Base-by-base conservation (phyloP, 2,113 vertebrate genomes). In the Riparia riparia region DNA sequence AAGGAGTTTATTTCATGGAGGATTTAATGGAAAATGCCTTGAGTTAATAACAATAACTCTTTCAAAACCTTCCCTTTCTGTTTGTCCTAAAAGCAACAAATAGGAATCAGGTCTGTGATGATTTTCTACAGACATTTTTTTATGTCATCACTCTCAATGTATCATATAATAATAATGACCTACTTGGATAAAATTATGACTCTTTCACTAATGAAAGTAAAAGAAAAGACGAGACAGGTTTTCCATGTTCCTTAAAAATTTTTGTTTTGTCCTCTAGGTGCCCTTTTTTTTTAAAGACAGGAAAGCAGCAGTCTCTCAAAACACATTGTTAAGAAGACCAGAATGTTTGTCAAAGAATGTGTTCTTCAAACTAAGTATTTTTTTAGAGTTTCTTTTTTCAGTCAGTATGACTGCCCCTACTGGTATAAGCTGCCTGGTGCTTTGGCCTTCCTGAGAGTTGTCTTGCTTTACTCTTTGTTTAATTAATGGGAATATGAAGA, bases 401-500 rank as follows among this genome's bases (percentile, higher is more conserved):
- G 14, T 65, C 26, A 7, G 22, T 89, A 41, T 0, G 0, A 6
- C 34, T 1, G 1, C 19, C 9, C 9, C 25, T 69, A 25, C 14
- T 69, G 45, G 19, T 51, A 18, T 17, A 77, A 60, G 17, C 9
- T 87, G 25, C 14, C 47, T 68, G 28, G 39, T 69, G 41, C 32
- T 80, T 72, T 51, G 15, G 12, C 14, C 17, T 58, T 72, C 6
- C 44, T 81, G 3, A 29, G 19, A 53, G 8, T 54, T 77, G 10
- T 32, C 56, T 82, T 17, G 61, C 34, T 86, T 96, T 45, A 56
- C 7, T 85, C n/a, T 42, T 49, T 10, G 7, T 53, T 95, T 73
- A 41, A 41, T 82, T 45, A 64, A 58, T 44, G 16, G 37, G 3
- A 69, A 39, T 72, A 77, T 47, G 26, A 61, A 92, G 39, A 90